Conservation (phyloP, 2,113 vertebrate genomes). For the Coregonus clupeaformis region DNA sequence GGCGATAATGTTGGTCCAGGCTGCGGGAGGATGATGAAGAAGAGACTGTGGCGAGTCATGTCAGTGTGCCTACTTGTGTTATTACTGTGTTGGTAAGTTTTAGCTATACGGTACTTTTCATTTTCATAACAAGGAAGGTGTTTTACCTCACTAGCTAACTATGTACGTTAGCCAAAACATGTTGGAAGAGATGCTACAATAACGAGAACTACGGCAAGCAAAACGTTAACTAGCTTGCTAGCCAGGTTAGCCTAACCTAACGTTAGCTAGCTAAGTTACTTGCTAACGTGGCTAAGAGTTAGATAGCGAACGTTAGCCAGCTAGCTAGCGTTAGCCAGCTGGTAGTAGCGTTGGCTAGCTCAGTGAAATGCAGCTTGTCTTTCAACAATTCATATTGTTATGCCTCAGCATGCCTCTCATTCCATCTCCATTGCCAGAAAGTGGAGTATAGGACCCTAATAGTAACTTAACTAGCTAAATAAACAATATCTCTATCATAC, state of each 20-base stretch:
- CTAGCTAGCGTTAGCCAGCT: neutral
- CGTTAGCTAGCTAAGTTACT: neutral
- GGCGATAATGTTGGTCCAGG: slow-evolving; percentile 67
- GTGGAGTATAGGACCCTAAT: too few species aligned
- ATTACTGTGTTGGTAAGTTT: slow-evolving; percentile 63
- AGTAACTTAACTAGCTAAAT: too few species aligned
- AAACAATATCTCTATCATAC: too few species aligned
- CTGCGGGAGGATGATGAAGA: slow-evolving; percentile 70
- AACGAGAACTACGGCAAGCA: neutral
- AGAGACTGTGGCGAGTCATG: slow-evolving; percentile 55
- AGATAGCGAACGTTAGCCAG: neutral
- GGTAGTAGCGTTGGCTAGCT: too few species aligned
- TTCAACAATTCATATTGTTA: too few species aligned
- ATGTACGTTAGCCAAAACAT: neutral
- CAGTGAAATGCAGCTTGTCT: too few species aligned
- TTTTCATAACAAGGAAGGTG: neutral
- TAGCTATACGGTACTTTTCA: too few species aligned
- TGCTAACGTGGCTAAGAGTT: too few species aligned
- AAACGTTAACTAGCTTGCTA: too few species aligned
- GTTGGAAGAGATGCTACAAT: neutral
- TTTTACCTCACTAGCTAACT: neutral
- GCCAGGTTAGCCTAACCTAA: neutral
- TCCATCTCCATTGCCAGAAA: too few species aligned
- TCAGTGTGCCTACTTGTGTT: slow-evolving; percentile 56
- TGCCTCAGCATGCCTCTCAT: too few species aligned